Percentiles rank a stretch among this genome's conserved stretches.
phyloP scores from a whole-genome alignment of 2,113 vertebrate genomes.

The Bubalus kerabau region DNA sequence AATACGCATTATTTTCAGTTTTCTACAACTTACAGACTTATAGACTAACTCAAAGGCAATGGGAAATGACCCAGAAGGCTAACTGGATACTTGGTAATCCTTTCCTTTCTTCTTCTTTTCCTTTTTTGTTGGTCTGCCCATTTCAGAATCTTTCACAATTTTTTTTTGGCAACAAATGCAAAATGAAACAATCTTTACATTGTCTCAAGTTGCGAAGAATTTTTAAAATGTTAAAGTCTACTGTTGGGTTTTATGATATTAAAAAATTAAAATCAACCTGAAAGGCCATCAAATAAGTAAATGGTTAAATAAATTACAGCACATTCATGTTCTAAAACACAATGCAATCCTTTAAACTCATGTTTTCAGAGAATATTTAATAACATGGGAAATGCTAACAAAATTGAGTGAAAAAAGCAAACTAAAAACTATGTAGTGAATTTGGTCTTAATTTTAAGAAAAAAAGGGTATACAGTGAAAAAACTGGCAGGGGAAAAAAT shows the following conservation, averaged over 20 bases:
- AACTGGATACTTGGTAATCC: background rate
- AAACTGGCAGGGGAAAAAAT: background rate
- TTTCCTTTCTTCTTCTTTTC: background rate
- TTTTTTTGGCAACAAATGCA: slow-evolving; percentile 5
- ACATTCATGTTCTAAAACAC: background rate
- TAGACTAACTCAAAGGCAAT: background rate
- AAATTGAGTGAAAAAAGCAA: background rate
- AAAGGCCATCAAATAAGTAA: background rate
- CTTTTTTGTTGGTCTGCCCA: background rate
- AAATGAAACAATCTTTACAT: slow-evolving; percentile 24
- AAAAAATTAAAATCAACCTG: slow-evolving; percentile 7
- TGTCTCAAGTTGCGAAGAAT: background rate
- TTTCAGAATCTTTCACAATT: slow-evolving; percentile 13
- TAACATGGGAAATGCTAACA: background rate
- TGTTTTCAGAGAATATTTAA: slow-evolving; percentile 17
- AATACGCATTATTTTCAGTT: background rate
- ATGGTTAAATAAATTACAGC: background rate
- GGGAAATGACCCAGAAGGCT: background rate
- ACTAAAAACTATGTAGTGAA: slow-evolving; percentile 1
- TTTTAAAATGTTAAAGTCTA: background rate
- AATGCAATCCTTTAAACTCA: background rate
- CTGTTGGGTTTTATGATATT: background rate
- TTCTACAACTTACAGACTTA: background rate
- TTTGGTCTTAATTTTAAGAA: slow-evolving; percentile 5
- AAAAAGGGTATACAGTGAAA: background rate